phyloP scores from a whole-genome alignment of 2,113 vertebrate species.

The Cephalophus harveyi region DNA sequence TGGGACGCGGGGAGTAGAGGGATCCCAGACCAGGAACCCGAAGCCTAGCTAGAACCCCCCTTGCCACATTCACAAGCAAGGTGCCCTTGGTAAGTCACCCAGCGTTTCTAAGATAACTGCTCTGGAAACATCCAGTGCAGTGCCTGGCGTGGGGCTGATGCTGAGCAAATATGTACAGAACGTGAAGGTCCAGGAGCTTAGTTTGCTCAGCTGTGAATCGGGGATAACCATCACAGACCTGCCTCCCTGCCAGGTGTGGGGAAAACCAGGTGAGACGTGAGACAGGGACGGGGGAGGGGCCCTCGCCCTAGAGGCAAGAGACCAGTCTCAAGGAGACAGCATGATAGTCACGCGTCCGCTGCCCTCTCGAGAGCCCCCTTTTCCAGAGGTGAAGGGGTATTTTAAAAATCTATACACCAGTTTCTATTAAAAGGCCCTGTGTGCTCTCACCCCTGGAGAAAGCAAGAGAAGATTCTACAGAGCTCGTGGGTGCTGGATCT shows the following conservation, averaged over 20 bases:
- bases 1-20: not conserved
- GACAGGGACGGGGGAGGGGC: not conserved
- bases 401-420: not conserved
- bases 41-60: not conserved
- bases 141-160: not conserved
- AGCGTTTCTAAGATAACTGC: not conserved
- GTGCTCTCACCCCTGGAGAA: not conserved
- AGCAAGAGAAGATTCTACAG: not conserved
- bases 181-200: not conserved
- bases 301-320: not conserved
- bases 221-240: not conserved
- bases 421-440: not conserved
- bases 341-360: fast-evolving
- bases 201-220: not conserved
- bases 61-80: no score
- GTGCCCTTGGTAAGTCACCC: not conserved
- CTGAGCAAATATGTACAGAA: not conserved
- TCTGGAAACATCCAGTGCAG: not conserved
- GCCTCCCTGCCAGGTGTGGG: no score
- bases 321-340: not conserved
- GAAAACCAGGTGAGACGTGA: not conserved
- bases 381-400: not conserved
- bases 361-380: not conserved
- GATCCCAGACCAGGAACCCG: not conserved
- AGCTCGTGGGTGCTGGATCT: not conserved